A percentile compares a stretch with the other conserved stretches of the same genome.
Conservation (phyloP, 1,140 invertebrate genomes). For the Campoletis sonorensis region DNA sequence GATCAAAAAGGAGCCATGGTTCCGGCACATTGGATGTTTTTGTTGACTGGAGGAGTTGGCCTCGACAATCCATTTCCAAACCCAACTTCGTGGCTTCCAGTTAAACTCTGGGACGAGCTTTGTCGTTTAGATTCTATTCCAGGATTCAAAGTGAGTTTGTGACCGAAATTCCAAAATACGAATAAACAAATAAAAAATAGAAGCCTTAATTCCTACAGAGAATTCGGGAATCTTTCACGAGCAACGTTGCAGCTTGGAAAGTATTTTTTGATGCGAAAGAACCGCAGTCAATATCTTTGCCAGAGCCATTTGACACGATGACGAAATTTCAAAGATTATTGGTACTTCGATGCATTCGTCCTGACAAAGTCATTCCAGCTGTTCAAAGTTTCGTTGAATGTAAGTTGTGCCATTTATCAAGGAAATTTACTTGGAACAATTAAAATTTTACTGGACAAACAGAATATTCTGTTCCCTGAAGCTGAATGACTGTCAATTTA, state of each 20-base stretch:
- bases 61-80: slow-evolving; percentile 87
- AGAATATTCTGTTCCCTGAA: too few species aligned
- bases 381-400: slow-evolving; percentile 86
- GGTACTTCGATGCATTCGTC: slow-evolving; percentile 88
- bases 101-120: slow-evolving; percentile 90
- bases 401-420: slow-evolving; percentile 76
- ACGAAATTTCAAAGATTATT: slow-evolving; percentile 86
- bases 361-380: slow-evolving; percentile 92
- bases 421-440: too few species aligned
- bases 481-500: too few species aligned
- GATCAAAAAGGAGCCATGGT: slow-evolving; percentile 84
- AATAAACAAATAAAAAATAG: background rate
- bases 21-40: slow-evolving; percentile 89
- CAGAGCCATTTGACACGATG: slow-evolving; percentile 82
- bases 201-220: slow-evolving; percentile 73
- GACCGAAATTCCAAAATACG: background rate
- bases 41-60: slow-evolving; percentile 91
- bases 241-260: slow-evolving; percentile 84
- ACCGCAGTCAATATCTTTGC: slow-evolving; percentile 83
- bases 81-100: slow-evolving; percentile 84
- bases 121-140: slow-evolving; percentile 82
- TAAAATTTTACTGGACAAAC: too few species aligned
- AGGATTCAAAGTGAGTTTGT: slow-evolving; percentile 77
- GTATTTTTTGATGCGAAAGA: slow-evolving; percentile 82
- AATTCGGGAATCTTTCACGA: slow-evolving; percentile 79